Percentiles rank a stretch among this genome's conserved stretches.
phyloP scores from a whole-genome alignment of 2,113 vertebrate genomes.

The Nymphicus hollandicus region DNA sequence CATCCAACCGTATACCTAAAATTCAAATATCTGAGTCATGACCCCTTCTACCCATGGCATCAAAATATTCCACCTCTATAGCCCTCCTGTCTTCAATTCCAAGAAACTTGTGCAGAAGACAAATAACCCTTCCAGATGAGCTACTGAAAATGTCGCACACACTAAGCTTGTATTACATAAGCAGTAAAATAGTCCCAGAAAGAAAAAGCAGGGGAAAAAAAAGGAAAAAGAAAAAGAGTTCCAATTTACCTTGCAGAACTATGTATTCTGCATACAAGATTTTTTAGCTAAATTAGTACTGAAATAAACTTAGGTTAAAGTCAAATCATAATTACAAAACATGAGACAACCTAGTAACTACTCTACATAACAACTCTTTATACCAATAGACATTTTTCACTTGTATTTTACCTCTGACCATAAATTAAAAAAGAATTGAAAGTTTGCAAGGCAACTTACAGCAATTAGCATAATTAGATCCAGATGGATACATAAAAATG shows the following conservation, averaged over 20 bases:
- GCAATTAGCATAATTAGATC: background rate
- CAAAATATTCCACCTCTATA: background rate
- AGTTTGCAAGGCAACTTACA: background rate
- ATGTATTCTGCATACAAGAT: background rate
- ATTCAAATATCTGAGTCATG: background rate
- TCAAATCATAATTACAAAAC: background rate
- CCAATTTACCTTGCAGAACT: background rate
- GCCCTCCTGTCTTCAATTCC: background rate
- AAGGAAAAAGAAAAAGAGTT: background rate
- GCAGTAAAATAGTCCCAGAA: background rate
- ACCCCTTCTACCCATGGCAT: background rate
- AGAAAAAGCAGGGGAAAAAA: rapidly evolving
- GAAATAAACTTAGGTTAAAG: background rate
- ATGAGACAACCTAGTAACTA: background rate
- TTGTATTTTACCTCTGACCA: background rate
- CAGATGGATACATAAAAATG: rapidly evolving
- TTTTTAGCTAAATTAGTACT: background rate
- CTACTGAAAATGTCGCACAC: background rate
- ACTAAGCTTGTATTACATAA: background rate
- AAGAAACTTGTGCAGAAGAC: background rate
- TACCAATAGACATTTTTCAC: background rate
- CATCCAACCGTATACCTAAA: background rate
- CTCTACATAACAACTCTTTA: background rate
- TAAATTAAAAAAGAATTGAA: background rate
- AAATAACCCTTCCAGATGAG: background rate